Percentiles rank a stretch among this genome's conserved stretches.
These are phyloP conservation scores for Mayetiola destructor DNA, from an alignment of 2,888 invertebrate species.

Conservation along the genomic window DNA sequence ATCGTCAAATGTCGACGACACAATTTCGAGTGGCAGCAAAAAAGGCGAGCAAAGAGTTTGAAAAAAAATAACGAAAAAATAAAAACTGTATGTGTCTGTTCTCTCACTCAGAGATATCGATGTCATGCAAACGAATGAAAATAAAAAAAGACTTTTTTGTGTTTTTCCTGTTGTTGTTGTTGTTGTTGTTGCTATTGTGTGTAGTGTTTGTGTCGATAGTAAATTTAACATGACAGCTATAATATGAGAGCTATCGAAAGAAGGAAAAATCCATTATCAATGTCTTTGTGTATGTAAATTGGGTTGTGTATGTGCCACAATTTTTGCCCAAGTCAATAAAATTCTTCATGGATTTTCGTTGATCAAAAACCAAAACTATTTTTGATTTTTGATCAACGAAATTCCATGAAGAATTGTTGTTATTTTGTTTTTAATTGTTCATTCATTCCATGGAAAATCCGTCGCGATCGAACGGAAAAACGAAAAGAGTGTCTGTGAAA, in stretches of 20 bases:
- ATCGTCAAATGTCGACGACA: background rate
- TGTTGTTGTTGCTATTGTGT: too few species aligned
- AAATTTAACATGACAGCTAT: too few species aligned
- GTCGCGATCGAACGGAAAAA: too few species aligned
- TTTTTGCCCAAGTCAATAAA: background rate
- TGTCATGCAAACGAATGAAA: too few species aligned
- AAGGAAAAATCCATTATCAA: constrained; percentile 10
- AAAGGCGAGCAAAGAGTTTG: background rate
- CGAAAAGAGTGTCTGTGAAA: too few species aligned
- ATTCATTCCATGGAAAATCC: background rate
- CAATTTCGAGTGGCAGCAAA: background rate
- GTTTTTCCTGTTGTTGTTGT: too few species aligned
- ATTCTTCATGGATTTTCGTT: background rate
- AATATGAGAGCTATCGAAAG: too few species aligned
- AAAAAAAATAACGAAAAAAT: constrained; percentile 25
- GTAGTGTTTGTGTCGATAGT: too few species aligned
- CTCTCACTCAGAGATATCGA: background rate
- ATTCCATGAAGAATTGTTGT: too few species aligned
- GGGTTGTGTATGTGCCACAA: constrained; percentile 1
- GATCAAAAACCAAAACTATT: background rate
- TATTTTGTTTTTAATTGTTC: background rate
- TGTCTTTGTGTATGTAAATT: background rate
- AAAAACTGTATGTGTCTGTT: background rate
- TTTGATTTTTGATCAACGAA: background rate
- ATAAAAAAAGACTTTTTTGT: too few species aligned